Evolutionary conservation across 2,888 invertebrate genomes (phyloP), one percentile per base, ranked within the genome.

Genomic region (Harpalus rufipes): DNA sequence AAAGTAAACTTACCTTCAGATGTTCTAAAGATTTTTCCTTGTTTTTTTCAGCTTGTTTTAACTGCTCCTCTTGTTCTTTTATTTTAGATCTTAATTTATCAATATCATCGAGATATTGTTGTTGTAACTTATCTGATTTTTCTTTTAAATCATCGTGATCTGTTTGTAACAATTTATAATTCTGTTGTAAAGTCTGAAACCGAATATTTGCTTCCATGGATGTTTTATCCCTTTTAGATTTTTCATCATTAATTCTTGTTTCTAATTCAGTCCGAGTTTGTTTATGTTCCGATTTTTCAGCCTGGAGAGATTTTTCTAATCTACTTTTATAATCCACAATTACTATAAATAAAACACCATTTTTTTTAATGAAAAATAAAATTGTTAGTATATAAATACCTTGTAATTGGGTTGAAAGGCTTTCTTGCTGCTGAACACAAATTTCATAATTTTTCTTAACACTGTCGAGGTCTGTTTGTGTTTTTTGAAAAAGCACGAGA

Each of bases 361-460:
- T 2, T 10, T 51, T 51, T 12, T 12, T 8, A 12, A 51, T 51
- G 44, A 51, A 51, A 51, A 32, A 32, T 32, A 7, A 32, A n/a
- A 44, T 8, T 16, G 44, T 1, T 41, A 51, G 18, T 74, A 41
- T 44, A 44, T 74, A n/a, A 32, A 16, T 91, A 94, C 94, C 93
- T 91, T 94, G 93, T 86, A 94, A 88, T 87, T 94, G 92, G 74
- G 93, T 91, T 63, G 93, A 93, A 63, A 94, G 89, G 74, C 93
- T 92, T 87, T 94, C 93, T 87, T 94, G 93, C 87, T 93, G 93
- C 86, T 93, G 93, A 86, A 92, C 92, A 88, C 94, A 94, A 85
- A 92, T 90, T 82, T 92, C 90, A 86, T 91, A 91, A 59, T 92
- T 90, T 87, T 92, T 92, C 87, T 92, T 91, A 21, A 91, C 91